Evolutionary conservation across 2,113 vertebrate genomes (phyloP), one percentile per base, ranked within the genome.

Genomic region (Hippotragus niger): DNA sequence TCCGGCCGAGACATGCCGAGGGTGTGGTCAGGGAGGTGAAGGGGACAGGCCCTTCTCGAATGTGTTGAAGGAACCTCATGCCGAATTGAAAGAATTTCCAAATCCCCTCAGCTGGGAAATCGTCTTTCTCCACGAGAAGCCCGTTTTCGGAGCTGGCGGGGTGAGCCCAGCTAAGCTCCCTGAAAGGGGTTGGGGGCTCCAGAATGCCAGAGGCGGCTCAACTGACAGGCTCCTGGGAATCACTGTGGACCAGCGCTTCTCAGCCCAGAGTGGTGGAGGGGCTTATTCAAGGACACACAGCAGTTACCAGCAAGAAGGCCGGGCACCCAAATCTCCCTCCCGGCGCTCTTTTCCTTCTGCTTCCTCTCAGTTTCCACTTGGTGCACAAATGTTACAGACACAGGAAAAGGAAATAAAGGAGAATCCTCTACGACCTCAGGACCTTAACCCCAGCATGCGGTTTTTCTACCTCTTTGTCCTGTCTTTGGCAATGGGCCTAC

Each of bases 401-500:
- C 2, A 3, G 36, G 36, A 43, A 86, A 25, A 52, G n/a, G 47
- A 27, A 40, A 29, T 2, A 55, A 55, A 3, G 43, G 25, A 52
- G 5, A 43, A 9, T 23, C 36, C 0, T 0, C 6, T 4, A 16
- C 2, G 0, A 17, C 7, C 25, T n/a, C 27, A 14, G 10, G 21
- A 45, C 6, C 55, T 16, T 8, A 25, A 11, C 45, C 58, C 27
- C 0, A 1, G 64, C 10, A 12, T 4, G 1, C 0, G 13, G 36
- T 2, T 53, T 12, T 45, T 40, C 45, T 29, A 0, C 6, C 67
- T 25, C 76, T 31, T 12, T 8, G 1, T 7, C 52, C 19, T 17
- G 10, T 0, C 21, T 23, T 1, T 1, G n/a, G 45, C 7, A 1
- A 8, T 0, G 0, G 15, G 29, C 47, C 7, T 19, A 7, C 3